Base-by-base conservation (phyloP, 2,113 vertebrate species). In the Bos taurus region DNA sequence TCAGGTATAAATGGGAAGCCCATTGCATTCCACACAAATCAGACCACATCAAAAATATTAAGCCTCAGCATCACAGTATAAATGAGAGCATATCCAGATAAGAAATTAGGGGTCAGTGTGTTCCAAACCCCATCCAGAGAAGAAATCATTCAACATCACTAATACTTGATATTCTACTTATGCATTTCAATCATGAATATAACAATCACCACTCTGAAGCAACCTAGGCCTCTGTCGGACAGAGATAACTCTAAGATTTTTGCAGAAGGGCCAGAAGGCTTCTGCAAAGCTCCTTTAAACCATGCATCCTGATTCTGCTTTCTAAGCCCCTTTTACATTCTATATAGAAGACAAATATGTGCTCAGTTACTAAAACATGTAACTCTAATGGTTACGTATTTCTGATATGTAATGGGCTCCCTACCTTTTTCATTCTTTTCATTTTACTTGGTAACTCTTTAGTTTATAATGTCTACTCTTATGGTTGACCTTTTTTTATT, bases 101-200 rank as follows among this genome's bases (percentile, higher is more conserved):
- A 90, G 62, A 96, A 71, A 77, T 46, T 33, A 46, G 23, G 59
- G 12, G 15, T 86, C 71, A 52, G 19, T 86, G 59, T 54, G 12
- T 83, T 97, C 64, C 74, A 97, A 81, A 80, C 91, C 90, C 28
- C 43, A 91, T 14, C 14, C n/a, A 94, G 21, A 91, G 30, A 97
- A 84, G 57, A 82, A 67, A 81, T 64, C 30, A 28, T 67, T 92
- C 83, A 93, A 85, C 13, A 64, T 80, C 40, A 36, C 1, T 86
- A 95, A 92, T 74, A 71, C 77, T 85, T 62, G 77, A 86, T 86
- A 87, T 92, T 71, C 30, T 85, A 19, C 90, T 82, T 71, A 85
- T 2, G 1, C n/a, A 81, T 89, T 85, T 92, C 23, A 71, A 52
- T 88, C 33, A 86, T 28, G 9, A 59, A 33, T 19, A 48, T 40